phyloP scores from a whole-genome alignment of 2,797 vertebrate genomes.

The Trachurus trachurus region DNA sequence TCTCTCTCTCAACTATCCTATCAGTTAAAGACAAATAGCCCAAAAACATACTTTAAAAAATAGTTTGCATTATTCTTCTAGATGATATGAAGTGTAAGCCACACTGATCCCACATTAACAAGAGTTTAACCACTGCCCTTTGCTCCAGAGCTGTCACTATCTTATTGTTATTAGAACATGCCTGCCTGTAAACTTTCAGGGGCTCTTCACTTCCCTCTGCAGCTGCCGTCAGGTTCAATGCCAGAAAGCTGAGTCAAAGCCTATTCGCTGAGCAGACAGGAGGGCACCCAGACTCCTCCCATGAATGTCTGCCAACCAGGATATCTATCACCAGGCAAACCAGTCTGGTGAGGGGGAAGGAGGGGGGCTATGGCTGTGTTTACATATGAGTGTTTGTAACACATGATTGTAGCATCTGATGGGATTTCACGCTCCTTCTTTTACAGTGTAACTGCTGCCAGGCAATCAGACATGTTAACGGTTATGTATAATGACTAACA shows the following conservation, averaged over 20 bases:
- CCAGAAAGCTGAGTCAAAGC: constrained; percentile 65
- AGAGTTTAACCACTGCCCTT: not conserved
- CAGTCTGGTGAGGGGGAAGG: constrained; percentile 17
- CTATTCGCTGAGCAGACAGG: constrained; percentile 39
- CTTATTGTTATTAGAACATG: constrained; percentile 15
- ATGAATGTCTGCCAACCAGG: constrained; percentile 30
- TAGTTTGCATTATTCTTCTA: not conserved
- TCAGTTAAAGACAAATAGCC: too few species aligned
- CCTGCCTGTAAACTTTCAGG: constrained; percentile 34
- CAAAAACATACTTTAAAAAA: too few species aligned
- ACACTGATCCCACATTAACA: not conserved
- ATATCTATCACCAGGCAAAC: constrained; percentile 51
- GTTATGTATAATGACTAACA: constrained; percentile 65
- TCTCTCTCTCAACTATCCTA: too few species aligned
- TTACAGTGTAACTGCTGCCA: constrained; percentile 34
- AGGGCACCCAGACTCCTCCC: constrained; percentile 33
- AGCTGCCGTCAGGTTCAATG: constrained; percentile 20
- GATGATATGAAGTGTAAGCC: not conserved
- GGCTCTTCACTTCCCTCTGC: constrained; percentile 30
- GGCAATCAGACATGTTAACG: constrained; percentile 40
- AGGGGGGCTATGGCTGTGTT: constrained; percentile 16
- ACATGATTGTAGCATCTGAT: constrained; percentile 40
- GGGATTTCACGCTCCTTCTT: constrained; percentile 54
- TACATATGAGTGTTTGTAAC: constrained; percentile 34
- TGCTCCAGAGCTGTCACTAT: constrained; percentile 20